Conservation (phyloP, 2,113 vertebrate genomes). For the Phalacrocorax brasilianus region DNA sequence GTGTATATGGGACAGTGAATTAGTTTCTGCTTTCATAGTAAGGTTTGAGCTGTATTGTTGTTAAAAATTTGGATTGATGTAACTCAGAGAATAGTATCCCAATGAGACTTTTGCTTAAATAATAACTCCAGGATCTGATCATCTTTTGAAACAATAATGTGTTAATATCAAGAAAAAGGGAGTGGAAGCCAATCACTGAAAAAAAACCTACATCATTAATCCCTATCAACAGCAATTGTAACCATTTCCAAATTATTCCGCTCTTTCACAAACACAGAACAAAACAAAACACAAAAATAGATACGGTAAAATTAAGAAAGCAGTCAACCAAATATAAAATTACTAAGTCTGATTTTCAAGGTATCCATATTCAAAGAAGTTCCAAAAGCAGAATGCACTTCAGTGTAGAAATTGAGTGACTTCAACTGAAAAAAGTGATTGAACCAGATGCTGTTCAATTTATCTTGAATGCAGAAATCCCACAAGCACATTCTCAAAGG, state of each 20-base stretch:
- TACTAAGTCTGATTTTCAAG: neutral
- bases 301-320: neutral
- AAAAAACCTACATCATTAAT: neutral
- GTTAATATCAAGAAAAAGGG: neutral
- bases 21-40: neutral
- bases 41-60: neutral
- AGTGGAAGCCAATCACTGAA: neutral
- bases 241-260: neutral
- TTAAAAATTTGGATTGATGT: neutral
- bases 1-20: neutral
- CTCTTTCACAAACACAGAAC: neutral
- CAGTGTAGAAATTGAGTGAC: neutral
- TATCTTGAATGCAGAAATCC: neutral
- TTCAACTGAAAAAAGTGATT: neutral
- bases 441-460: neutral
- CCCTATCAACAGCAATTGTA: neutral
- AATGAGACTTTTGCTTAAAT: neutral
- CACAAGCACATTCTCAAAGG: neutral
- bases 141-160: neutral
- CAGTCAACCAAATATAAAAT: neutral
- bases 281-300: neutral
- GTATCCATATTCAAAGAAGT: neutral
- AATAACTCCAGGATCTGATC: neutral
- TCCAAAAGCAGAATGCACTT: neutral
- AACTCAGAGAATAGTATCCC: neutral